Percentiles rank a stretch among this genome's conserved stretches.
phyloP scores from a whole-genome alignment of 2,797 vertebrate genomes.

The Acanthornis magna region DNA sequence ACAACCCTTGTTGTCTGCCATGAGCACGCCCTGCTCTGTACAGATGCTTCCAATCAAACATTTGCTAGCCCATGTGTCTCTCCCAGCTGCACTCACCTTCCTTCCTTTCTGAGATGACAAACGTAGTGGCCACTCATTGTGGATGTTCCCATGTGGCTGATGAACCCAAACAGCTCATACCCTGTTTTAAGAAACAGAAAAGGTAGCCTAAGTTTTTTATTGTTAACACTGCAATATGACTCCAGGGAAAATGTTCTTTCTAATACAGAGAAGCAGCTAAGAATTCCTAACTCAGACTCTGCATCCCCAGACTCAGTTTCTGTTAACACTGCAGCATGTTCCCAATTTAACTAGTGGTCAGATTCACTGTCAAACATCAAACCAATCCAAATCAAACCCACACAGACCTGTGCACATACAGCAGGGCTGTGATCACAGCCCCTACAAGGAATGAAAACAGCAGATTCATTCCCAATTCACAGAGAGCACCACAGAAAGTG shows the following conservation, averaged over 20 bases:
- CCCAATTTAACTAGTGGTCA: not conserved
- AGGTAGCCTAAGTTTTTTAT: not conserved
- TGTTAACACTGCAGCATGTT: not conserved
- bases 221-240: not conserved
- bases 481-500: not conserved
- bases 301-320: not conserved
- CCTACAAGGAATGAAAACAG: not conserved
- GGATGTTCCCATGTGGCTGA: constrained; percentile 98
- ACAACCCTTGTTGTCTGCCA: fast-evolving
- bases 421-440: not conserved
- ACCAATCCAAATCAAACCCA: not conserved
- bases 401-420: not conserved
- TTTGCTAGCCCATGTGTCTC: not conserved
- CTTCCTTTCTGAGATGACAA: constrained; percentile 98
- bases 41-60: not conserved
- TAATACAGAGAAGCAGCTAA: not conserved
- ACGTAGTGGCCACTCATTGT: constrained; percentile 99
- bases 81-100: constrained; percentile 81
- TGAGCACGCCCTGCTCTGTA: not conserved
- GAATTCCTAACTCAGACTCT: not conserved
- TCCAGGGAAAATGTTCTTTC: not conserved
- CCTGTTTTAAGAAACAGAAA: constrained; percentile 75
- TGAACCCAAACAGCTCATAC: constrained; percentile 95
- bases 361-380: not conserved
- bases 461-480: not conserved